Base-by-base conservation (phyloP, 1,140 invertebrate species). In the Heliconius hewitsoni region DNA sequence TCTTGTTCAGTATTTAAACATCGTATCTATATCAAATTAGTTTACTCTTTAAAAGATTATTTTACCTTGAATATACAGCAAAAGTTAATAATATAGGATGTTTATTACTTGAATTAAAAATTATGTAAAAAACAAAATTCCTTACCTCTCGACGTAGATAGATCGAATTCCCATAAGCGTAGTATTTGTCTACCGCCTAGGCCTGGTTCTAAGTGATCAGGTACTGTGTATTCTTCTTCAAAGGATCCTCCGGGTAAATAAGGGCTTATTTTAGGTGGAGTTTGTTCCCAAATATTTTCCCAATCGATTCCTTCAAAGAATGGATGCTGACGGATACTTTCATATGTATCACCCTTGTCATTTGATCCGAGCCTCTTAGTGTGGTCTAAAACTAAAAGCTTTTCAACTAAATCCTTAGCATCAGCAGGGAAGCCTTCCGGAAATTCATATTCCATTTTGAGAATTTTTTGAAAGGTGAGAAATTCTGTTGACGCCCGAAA, bases 401-500 rank as follows among this genome's bases (percentile, higher is more conserved):
- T 97, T 84, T 97, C 95, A 23, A 99, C 97, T 75, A 99, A 95
- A 93, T 99, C 97, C 93, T 97, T 97, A 8, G 98, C 98, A 72
- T 96, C 95, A 66, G 96, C 95, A 86, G 97, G 96, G 91, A 99
- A 99, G 30, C 97, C 98, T 89, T 98, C 97, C 1, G 99, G 98
- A 90, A 99, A 98, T 80, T 97, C 97, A 91, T 99, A 99, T 11
- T 99, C 97, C 83, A 99, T 95, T 88, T 97, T 98, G 11, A 98
- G 92, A 84, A 99, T 99, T 94, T 99, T 99, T 93, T 99, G 98
- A 92, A 99, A 99, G 73, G 99, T 99, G 81, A 99, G 96, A 95
- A 99, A 99, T 91, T 99, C 99, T 94, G 97, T 99, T 79, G 97
- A 96, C 60, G 97, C 98, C 82, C 97, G 96, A 95, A 99, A 99